Conservation (phyloP, 2,113 vertebrate genomes). For the Sitta europaea region DNA sequence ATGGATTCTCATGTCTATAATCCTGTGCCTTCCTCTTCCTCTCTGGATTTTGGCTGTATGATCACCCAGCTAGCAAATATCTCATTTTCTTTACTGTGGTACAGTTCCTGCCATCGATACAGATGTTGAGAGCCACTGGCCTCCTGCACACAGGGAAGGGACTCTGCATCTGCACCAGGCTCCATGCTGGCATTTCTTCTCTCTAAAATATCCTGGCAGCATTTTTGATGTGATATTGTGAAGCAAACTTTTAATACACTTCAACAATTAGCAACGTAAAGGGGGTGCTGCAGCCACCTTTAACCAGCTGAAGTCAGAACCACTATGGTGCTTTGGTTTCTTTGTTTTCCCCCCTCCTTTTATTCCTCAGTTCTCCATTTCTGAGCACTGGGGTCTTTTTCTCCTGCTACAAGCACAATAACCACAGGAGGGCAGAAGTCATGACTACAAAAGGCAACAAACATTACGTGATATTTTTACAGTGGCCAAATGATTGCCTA, state of each 20-base stretch:
- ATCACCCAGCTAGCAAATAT: not conserved
- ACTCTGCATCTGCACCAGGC: not conserved
- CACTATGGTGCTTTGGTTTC: not conserved
- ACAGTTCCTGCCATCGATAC: rapidly evolving
- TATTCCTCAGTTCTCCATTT: not conserved
- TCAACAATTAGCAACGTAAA: not conserved
- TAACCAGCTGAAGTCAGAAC: not conserved
- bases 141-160: rapidly evolving
- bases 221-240: not conserved
- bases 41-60: not conserved
- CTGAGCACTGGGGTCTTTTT: rapidly evolving
- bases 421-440: not conserved
- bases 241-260: not conserved
- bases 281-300: not conserved
- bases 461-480: not conserved
- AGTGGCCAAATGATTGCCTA: not conserved
- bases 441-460: not conserved
- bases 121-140: not conserved
- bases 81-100: not conserved
- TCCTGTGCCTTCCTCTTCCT: not conserved
- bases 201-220: not conserved
- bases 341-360: not conserved
- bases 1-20: not conserved
- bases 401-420: not conserved
- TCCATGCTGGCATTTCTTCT: not conserved